Base-by-base conservation (phyloP, 2,888 invertebrate species). In the Conistra vaccinii region DNA sequence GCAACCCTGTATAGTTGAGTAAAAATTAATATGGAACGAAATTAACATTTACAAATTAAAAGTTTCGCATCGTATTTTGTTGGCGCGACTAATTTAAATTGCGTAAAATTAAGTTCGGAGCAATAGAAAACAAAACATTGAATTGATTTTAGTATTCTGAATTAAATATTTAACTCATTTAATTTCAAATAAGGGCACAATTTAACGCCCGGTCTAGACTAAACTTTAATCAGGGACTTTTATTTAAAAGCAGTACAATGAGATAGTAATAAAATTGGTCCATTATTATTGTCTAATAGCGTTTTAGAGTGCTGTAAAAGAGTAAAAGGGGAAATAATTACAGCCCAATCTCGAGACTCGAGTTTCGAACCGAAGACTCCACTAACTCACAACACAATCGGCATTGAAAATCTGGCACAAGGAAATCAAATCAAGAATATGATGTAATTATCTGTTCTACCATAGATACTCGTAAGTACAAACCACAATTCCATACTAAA, bases 11-110 rank as follows among this genome's bases (percentile, higher is more conserved):
- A 85, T 85, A 88, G 86, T 83, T 90, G 84, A 87, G 78, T 88
- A 89, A 91, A 92, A 93, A 93, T 93, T 93, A 93, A 92, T 92
- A 91, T 91, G 89, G 85, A 90, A 88, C 88, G 79, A 90, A 90
- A 91, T 91, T 91, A 91, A 90, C 90, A 91, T 91, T 89, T 85
- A 86, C 87, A 89, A 90, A 91, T 92, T 89, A 90, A 89, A 89
- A 89, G 86, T 87, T 89, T 85, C 74, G n/a, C 80, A 76, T 69
- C 85, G 78, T 79, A 76, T 83, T 87, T 82, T 79, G 80, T 84
- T 89, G 78, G 80, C 78, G 80, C 66, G 77, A 73, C 79, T 78
- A 75, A 87, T 83, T 88, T 87, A 69, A 80, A 85, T 71, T 82
- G 75, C 71, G 78, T 87, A 76, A 67, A 85, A 86, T 81, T 80